phyloP scores from a whole-genome alignment of 1,140 invertebrate genomes.

The Brachionus asplanchnoidis region DNA sequence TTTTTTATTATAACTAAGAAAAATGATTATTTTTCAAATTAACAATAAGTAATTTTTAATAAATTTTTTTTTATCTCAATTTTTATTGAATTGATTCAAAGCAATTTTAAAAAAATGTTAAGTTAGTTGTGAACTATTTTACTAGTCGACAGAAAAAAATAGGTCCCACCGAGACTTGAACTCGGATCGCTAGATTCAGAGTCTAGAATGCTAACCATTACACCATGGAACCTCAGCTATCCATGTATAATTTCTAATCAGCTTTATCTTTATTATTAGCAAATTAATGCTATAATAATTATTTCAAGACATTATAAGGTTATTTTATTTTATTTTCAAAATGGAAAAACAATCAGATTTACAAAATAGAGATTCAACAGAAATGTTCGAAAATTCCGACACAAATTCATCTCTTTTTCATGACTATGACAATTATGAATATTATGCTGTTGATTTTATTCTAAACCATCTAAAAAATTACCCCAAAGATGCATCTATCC shows the following conservation, averaged over 20 bases:
- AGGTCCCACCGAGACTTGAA: conserved; percentile 41
- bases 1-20: too few relatives aligned
- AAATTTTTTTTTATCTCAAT: too few relatives aligned
- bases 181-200: conserved; percentile 42
- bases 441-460: conserved; percentile 23
- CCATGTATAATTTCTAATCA: neutral
- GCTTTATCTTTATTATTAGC: neutral
- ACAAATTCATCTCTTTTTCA: neutral
- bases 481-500: neutral
- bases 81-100: too few relatives aligned
- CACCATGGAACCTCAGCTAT: neutral
- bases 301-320: neutral
- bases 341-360: neutral
- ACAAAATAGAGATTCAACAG: neutral
- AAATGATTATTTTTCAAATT: too few relatives aligned
- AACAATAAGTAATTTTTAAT: too few relatives aligned
- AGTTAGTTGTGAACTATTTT: too few relatives aligned
- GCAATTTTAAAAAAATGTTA: neutral
- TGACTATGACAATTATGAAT: conserved; percentile 41
- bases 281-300: neutral
- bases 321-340: neutral
- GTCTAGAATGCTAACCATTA: conserved; percentile 42
- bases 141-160: neutral
- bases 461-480: neutral
- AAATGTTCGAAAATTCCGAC: neutral